Evolutionary conservation across 2,888 invertebrate species (phyloP).

Genomic region (Nomada hirtipes): DNA sequence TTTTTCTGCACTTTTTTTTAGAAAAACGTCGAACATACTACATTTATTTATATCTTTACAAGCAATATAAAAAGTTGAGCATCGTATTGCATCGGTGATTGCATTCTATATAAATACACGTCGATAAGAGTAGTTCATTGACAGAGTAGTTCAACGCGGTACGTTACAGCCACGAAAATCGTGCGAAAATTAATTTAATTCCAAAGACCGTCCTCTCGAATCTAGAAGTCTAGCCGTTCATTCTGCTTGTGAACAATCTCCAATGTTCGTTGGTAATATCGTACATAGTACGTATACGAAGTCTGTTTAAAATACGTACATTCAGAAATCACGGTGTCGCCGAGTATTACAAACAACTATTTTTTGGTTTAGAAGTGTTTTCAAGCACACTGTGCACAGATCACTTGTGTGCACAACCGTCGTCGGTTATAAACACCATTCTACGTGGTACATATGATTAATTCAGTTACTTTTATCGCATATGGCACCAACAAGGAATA

Average conservation of each 20-base stretch:
- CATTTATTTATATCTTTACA: conserved; percentile 72
- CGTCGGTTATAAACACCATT: conserved; percentile 58
- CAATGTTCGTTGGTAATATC: conserved; percentile 39
- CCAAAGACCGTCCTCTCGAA: conserved; percentile 59
- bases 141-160: conserved; percentile 65
- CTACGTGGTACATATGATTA: conserved; percentile 64
- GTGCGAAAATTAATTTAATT: conserved; percentile 61
- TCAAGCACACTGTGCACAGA: conserved; percentile 57
- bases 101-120: conserved; percentile 73
- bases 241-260: conserved; percentile 39
- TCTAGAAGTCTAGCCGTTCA: conserved; percentile 44
- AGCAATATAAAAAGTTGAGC: conserved; percentile 83
- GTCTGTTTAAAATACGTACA: conserved; percentile 52
- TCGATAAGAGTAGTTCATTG: conserved; percentile 71
- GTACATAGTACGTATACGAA: conserved; percentile 42
- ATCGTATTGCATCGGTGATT: conserved; percentile 76
- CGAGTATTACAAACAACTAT: conserved; percentile 66
- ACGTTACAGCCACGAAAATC: conserved; percentile 62
- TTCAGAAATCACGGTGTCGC: conserved; percentile 53
- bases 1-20: conserved; percentile 46
- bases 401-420: conserved; percentile 62
- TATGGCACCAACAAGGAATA: conserved; percentile 79
- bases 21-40: conserved; percentile 66
- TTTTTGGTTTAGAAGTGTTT: conserved; percentile 62
- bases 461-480: conserved; percentile 70